Base-by-base conservation (phyloP, 2,113 vertebrate species). In the Podarcis cretensis region DNA sequence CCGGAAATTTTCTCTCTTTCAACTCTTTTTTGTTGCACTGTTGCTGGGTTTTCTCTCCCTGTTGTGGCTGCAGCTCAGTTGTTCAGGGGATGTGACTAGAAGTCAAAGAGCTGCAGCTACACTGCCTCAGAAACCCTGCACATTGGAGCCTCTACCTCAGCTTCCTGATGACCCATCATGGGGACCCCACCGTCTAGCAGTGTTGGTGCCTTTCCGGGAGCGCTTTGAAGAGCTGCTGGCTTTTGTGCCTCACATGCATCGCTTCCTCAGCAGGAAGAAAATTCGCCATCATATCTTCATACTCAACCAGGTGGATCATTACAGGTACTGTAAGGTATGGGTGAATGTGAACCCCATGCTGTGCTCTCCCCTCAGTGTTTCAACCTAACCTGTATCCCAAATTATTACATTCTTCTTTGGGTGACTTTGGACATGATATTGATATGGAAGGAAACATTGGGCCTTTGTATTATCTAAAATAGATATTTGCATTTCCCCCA, bases 291-390 rank as follows among this genome's bases (percentile, higher is more conserved):
- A 94, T 94, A 99, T 99, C 96, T 94, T 98, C 13, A 89, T 99
- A 89, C 96, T 99, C 95, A 99, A 99, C 96, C 99, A 99, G 96
- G 97, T 99, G 96, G 99, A 99, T 89, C 98, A 98, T 85, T 98
- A 98, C 96, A 98, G 99, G 99, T 99, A 95, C 35, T 92, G 93
- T 69, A 35, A 77, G 43, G 32, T 78, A 37, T 43, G 65, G 40
- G 37, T 88, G 37, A 81, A 30, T 59, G 6, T n/a, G 54, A 66
- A 57, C 25, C 40, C 43, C 66, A 69, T 57, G 21, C n/a, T 32
- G n/a, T 57, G 30, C 6, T 32, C 30, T 27, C 3, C 5, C 0
- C 23, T 54, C 4, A 57, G 18, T 63, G 57, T 32, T 85, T 13
- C 32, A 69, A 80, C 7, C 8, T 81, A 30, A 30, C 81, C 40